Evolutionary conservation across 2,113 vertebrate species (phyloP).

Genomic region (Paradisaea rubra): DNA sequence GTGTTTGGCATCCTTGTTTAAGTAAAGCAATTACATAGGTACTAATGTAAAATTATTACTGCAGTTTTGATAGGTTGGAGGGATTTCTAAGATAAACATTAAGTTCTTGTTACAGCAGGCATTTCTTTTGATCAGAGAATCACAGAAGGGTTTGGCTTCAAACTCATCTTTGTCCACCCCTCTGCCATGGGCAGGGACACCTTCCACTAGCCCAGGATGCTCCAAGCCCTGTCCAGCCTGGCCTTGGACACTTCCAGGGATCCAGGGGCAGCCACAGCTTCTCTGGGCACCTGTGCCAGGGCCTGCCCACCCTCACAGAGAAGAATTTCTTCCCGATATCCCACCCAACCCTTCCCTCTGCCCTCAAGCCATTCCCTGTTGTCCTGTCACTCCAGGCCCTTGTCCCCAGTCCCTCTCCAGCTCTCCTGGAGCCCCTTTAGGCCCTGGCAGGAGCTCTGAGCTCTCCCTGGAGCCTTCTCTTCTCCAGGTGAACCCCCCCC

Average conservation of each 20-base stretch:
- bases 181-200: not conserved
- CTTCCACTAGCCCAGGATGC: rapidly evolving
- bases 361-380: not conserved
- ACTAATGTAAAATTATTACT: not conserved
- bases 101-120: not conserved
- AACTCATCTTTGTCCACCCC: not conserved
- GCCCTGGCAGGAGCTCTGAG: not conserved
- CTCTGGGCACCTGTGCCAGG: not conserved
- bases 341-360: not conserved
- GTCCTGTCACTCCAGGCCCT: rapidly evolving
- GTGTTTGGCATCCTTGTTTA: not conserved
- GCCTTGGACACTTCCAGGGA: not conserved
- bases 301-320: not conserved
- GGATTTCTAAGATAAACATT: not conserved
- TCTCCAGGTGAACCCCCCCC: not conserved
- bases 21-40: not conserved
- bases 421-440: not conserved
- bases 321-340: not conserved
- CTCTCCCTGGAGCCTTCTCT: not conserved
- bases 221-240: not conserved
- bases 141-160: not conserved
- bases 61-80: not conserved
- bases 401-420: not conserved
- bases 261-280: not conserved
- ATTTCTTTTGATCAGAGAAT: not conserved